Conservation (phyloP, 1,140 invertebrate genomes). For the Diabrotica undecimpunctata region DNA sequence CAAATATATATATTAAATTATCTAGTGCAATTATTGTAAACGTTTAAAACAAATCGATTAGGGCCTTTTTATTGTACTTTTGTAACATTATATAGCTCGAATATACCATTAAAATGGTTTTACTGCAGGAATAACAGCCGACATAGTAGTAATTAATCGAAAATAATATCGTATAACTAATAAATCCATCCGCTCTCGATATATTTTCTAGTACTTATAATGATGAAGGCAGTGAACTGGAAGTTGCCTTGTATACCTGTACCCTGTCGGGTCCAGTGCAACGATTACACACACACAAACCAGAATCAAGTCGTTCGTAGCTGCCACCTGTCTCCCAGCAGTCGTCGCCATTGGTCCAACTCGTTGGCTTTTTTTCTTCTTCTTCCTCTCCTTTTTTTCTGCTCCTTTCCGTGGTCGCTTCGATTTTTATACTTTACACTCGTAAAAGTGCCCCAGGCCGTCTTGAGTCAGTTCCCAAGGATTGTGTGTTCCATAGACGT, state of each 20-base stretch:
- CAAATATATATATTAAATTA: too few relatives aligned
- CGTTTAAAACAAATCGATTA: too few relatives aligned
- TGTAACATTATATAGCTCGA: too few relatives aligned
- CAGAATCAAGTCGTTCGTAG: slow-evolving; percentile 7
- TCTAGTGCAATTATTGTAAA: too few relatives aligned
- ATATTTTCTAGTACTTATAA: neutral
- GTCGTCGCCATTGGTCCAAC: slow-evolving; percentile 14
- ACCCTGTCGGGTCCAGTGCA: slow-evolving; percentile 13
- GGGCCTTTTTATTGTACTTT: too few relatives aligned
- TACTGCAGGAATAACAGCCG: too few relatives aligned
- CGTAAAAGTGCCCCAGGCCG: slow-evolving; percentile 5
- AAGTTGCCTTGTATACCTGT: slow-evolving; percentile 13
- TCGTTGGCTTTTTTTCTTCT: slow-evolving; percentile 10
- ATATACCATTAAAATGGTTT: too few relatives aligned
- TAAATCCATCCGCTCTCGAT: too few relatives aligned
- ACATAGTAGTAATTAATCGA: too few relatives aligned
- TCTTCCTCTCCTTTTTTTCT: neutral
- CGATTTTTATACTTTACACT: slow-evolving; percentile 19
- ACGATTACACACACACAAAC: slow-evolving; percentile 4
- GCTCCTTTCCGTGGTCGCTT: neutral
- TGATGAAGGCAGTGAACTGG: slow-evolving; percentile 1
- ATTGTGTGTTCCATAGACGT: neutral
- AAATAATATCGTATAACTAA: too few relatives aligned
- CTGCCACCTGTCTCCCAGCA: slow-evolving; percentile 18
- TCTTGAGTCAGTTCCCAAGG: slow-evolving; percentile 19